Evolutionary conservation across 2,888 invertebrate species (phyloP), one percentile per base, ranked within the genome.

Genomic region (Ellobium chinense): DNA sequence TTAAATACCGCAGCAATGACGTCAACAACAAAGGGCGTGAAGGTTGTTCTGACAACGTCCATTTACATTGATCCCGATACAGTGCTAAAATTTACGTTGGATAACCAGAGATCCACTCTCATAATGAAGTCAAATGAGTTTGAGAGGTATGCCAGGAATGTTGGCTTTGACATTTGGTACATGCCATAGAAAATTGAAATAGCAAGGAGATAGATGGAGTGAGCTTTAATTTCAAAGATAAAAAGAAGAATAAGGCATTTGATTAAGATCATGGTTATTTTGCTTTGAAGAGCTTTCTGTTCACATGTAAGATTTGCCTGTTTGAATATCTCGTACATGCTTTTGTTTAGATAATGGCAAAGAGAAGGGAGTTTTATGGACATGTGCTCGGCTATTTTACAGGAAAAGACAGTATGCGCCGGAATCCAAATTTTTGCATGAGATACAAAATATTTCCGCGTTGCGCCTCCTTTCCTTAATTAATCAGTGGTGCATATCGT

Each of bases 1-100:
- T 18, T 46, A 18, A 46, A 46, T 18, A 7, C 7, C 46, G 7
- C 46, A 7, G 7, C 46, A 7, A 46, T 46, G 46, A 18, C 46
- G 18, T 46, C 46, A 46, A 18, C 46, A 7, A 18, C 46, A 18
- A 46, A 18, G 46, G 46, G 18, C 18, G 63, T 63, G 12, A 63
- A 24, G 18, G 63, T 68, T 18, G 68, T 36, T 36, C 31, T 68
- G 37, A 37, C 39, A 9, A 37, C 68, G 21, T 34, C 68, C 2
- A 18, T 68, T 9, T 68, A 68, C 39, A 68, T 68, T 18, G 68
- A 68, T 21, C 68, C 68, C 14, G 34, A 31, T 7, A 68, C 68
- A 36, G 68, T 37, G 4, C 31, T 68, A 12, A 31, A 37, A 5
- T 37, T 68, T 37, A 21, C 12, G 3, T 5, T 68, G 18, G 36